Percentiles rank a stretch among this genome's conserved stretches.
phyloP scores from a whole-genome alignment of 2,113 vertebrate species.

The Cyprinodon variegatus region DNA sequence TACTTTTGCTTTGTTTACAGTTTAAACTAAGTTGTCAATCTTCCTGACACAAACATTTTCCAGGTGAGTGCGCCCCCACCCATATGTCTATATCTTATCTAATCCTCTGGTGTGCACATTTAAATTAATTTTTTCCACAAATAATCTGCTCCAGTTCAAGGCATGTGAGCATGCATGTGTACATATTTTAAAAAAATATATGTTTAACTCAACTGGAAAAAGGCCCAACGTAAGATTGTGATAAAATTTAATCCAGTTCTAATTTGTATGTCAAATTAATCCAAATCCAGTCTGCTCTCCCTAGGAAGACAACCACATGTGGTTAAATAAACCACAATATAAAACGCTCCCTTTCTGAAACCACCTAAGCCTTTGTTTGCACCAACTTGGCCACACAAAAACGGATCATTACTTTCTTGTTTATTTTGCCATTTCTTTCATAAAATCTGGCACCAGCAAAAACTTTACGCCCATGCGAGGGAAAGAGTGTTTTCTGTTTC shows the following conservation, averaged over 20 bases:
- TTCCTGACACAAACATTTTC: constrained; percentile 40
- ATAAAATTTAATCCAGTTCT: background rate
- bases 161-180: background rate
- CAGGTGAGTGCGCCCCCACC: constrained; percentile 47
- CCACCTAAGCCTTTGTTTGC: background rate
- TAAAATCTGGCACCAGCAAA: background rate
- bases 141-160: background rate
- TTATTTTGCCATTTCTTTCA: background rate
- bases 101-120: background rate
- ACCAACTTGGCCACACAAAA: background rate
- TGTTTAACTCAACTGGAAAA: background rate
- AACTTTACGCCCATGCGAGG: background rate
- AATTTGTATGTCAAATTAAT: background rate
- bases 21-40: constrained; percentile 49
- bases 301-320: background rate
- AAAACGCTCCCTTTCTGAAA: background rate
- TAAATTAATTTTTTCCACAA: background rate
- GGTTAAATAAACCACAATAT: background rate
- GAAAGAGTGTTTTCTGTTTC: background rate
- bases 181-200: too few relatives aligned
- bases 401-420: background rate
- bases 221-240: too few relatives aligned
- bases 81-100: background rate
- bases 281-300: background rate
- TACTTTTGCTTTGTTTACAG: constrained; percentile 54